These are phyloP conservation scores for Camptogramma bilineatum DNA, from an alignment of 2,888 invertebrate species.

Conservation along the genomic window DNA sequence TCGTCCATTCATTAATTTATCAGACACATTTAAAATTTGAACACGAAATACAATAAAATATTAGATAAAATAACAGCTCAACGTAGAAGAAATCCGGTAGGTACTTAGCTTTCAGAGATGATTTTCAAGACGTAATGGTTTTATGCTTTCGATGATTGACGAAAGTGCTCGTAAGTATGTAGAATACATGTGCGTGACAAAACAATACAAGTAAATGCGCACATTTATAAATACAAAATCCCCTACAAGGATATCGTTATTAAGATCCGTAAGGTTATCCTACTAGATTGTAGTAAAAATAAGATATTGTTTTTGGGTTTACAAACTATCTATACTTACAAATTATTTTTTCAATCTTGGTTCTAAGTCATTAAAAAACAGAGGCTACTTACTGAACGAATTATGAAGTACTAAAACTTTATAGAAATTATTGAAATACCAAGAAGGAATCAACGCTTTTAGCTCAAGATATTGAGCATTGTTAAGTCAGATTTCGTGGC, in stretches of 20 bases:
- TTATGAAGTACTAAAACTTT: too few relatives aligned
- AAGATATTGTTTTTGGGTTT: slow-evolving; percentile 33
- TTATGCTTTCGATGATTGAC: slow-evolving; percentile 50
- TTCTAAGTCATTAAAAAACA: too few relatives aligned
- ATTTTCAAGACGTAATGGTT: slow-evolving; percentile 49
- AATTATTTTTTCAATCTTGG: too few relatives aligned
- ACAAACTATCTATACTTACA: too few relatives aligned
- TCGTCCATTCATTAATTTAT: slow-evolving; percentile 50
- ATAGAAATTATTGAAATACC: too few relatives aligned
- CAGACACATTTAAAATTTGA: slow-evolving; percentile 52
- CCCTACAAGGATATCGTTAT: slow-evolving; percentile 5
- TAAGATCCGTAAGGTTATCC: not conserved
- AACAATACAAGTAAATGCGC: slow-evolving; percentile 34
- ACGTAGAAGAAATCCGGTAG: slow-evolving; percentile 58
- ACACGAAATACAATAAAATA: slow-evolving; percentile 52
- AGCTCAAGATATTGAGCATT: slow-evolving; percentile 52
- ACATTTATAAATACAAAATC: slow-evolving; percentile 12
- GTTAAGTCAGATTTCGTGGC: slow-evolving; percentile 50
- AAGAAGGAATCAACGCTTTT: slow-evolving; percentile 56
- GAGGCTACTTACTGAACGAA: too few relatives aligned
- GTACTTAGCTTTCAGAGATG: slow-evolving; percentile 57
- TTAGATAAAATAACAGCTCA: slow-evolving; percentile 54
- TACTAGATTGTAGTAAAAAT: slow-evolving; percentile 36
- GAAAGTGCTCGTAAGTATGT: slow-evolving; percentile 43
- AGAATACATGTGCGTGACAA: slow-evolving; percentile 34